phyloP scores from a whole-genome alignment of 2,888 invertebrate species.

The Eledona agricola region DNA sequence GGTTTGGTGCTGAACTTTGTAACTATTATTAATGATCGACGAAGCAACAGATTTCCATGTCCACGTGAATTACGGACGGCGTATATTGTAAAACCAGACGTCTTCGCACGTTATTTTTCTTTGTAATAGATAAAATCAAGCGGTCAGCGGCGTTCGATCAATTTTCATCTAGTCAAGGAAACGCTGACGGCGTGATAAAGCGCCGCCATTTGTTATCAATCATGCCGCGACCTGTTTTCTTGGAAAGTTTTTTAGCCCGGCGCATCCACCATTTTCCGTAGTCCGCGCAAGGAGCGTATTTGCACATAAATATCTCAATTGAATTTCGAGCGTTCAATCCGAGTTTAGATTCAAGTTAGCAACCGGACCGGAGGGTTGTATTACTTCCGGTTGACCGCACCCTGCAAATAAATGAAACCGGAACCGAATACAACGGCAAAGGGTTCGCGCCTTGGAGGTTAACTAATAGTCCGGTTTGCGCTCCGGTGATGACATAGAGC shows the following conservation, averaged over 20 bases:
- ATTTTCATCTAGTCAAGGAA: constrained; percentile 16
- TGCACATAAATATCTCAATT: constrained; percentile 55
- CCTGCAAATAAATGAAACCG: constrained; percentile 50
- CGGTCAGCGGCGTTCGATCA: constrained; percentile 6
- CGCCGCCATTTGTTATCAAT: constrained; percentile 17
- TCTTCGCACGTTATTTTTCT: constrained; percentile 15
- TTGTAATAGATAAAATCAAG: constrained; percentile 19
- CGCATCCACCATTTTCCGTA: constrained; percentile 7
- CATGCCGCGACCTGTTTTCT: too few relatives aligned
- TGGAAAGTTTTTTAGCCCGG: constrained; percentile 12
- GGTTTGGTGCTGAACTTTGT: constrained; percentile 16
- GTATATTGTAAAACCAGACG: constrained; percentile 17
- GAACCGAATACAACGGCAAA: constrained; percentile 35
- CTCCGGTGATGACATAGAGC: constrained; percentile 39
- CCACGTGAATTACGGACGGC: too few relatives aligned
- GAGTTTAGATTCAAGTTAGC: constrained; percentile 51
- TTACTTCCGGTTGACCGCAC: constrained; percentile 53
- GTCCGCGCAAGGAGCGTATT: constrained; percentile 15
- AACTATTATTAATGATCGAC: constrained; percentile 15
- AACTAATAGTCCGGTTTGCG: constrained; percentile 40
- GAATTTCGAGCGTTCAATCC: constrained; percentile 48
- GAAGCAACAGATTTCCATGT: constrained; percentile 27
- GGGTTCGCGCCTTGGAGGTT: constrained; percentile 39
- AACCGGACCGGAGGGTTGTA: constrained; percentile 46
- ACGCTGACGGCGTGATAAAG: constrained; percentile 8